Conservation (phyloP, 2,113 vertebrate genomes). For the Rhabdornis inornatus region DNA sequence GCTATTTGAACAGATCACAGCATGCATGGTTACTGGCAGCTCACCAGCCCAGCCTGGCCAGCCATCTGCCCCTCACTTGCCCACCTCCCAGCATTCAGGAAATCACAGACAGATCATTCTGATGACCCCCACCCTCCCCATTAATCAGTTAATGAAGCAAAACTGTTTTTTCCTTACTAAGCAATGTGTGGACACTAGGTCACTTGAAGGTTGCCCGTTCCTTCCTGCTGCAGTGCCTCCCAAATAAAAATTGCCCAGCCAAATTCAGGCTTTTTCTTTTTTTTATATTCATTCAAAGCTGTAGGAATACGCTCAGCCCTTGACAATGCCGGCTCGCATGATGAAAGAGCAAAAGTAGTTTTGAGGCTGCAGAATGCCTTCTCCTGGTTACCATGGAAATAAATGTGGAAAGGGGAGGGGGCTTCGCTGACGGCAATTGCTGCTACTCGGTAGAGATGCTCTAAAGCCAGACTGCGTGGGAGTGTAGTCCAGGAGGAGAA, state of each 20-base stretch:
- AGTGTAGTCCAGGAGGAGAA: background rate
- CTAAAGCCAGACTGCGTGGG: background rate
- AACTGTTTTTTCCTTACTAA: slow-evolving; percentile 26
- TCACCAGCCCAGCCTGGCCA: slow-evolving; percentile 56
- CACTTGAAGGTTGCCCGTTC: slow-evolving; percentile 40
- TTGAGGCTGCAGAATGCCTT: slow-evolving; percentile 85
- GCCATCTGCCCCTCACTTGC: slow-evolving; percentile 56
- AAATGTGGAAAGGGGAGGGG: slow-evolving; percentile 76
- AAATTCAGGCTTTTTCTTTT: slow-evolving; percentile 1
- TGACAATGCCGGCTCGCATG: slow-evolving; percentile 77
- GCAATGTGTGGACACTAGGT: background rate
- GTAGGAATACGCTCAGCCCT: slow-evolving; percentile 73
- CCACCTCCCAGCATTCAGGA: background rate
- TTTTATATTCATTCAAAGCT: slow-evolving; percentile 58
- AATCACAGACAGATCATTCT: background rate
- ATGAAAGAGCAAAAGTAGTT: slow-evolving; percentile 83
- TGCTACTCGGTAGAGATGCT: slow-evolving; percentile 1
- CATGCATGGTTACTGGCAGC: slow-evolving; percentile 25
- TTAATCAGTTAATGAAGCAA: slow-evolving; percentile 36
- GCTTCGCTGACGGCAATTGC: slow-evolving; percentile 20
- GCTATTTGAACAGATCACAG: background rate
- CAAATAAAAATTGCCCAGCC: slow-evolving; percentile 49
- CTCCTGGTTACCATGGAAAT: slow-evolving; percentile 88
- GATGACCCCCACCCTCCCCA: background rate
- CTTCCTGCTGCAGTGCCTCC: slow-evolving; percentile 35